These are phyloP conservation scores for Xestia sexstrigata DNA, from an alignment of 2,888 invertebrate genomes.

Conservation along the genomic window DNA sequence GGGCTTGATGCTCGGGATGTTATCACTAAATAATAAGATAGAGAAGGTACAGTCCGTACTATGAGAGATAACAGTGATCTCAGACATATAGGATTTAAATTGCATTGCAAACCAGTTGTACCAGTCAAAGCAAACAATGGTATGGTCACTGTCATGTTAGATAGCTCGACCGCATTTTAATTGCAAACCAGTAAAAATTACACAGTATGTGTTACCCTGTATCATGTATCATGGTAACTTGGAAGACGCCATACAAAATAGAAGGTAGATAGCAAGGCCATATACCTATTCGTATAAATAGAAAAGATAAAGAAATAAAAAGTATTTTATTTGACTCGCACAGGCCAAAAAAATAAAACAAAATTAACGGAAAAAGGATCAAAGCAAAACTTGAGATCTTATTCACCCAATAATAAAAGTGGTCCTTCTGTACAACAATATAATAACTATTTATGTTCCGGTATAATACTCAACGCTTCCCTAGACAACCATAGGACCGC, in stretches of 20 bases:
- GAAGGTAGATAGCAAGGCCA: background rate
- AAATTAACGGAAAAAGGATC: background rate
- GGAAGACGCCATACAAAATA: background rate
- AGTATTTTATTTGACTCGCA: no score
- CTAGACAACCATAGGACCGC: conserved; percentile 39
- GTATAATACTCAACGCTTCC: conserved; percentile 49
- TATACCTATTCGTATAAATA: background rate
- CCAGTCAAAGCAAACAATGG: background rate
- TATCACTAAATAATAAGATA: conserved; percentile 12
- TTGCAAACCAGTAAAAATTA: conserved; percentile 14
- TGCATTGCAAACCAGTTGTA: background rate
- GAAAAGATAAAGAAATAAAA: background rate
- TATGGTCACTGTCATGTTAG: background rate
- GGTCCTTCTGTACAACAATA: conserved; percentile 31
- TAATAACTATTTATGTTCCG: conserved; percentile 21
- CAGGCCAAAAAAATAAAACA: background rate
- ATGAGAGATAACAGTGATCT: background rate
- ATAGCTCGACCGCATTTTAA: background rate
- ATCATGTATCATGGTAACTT: conserved; percentile 1
- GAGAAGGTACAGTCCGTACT: conserved; percentile 24
- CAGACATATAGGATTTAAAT: background rate
- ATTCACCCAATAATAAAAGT: conserved; percentile 17
- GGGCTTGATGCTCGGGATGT: conserved; percentile 8
- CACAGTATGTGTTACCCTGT: background rate
- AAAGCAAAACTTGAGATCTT: background rate